Percentiles rank a stretch among this genome's conserved stretches.
These are phyloP conservation scores for Excalfactoria chinensis DNA, from an alignment of 2,113 vertebrate species.

Conservation along the genomic window DNA sequence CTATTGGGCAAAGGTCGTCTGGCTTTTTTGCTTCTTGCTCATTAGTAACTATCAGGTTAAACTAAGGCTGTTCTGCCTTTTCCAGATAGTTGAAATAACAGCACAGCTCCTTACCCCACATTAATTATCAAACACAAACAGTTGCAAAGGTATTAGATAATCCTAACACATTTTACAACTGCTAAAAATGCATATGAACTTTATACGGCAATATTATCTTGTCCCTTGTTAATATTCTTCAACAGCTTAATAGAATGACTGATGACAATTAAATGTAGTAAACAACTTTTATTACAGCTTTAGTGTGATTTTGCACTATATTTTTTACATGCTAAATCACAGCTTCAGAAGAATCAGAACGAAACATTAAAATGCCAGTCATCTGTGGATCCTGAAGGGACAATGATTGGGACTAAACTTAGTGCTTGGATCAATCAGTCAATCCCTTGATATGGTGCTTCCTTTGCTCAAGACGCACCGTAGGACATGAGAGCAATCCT, in stretches of 20 bases:
- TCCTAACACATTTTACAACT: conserved; percentile 49
- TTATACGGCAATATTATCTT: conserved; percentile 36
- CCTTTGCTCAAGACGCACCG: not conserved
- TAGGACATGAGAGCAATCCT: not conserved
- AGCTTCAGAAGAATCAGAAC: not conserved
- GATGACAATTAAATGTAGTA: conserved; percentile 57
- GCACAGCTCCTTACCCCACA: not conserved
- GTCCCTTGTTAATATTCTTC: conserved; percentile 55
- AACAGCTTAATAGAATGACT: conserved; percentile 46
- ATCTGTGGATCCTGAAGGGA: not conserved
- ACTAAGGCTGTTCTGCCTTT: not conserved
- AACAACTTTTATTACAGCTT: conserved; percentile 51
- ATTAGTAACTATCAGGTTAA: not conserved
- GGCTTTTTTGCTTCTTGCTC: not conserved
- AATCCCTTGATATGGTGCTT: not conserved
- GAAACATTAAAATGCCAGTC: conserved; percentile 21
- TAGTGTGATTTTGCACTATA: conserved; percentile 23
- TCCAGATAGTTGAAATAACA: not conserved
- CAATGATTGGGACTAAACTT: not conserved
- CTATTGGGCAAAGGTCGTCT: not conserved
- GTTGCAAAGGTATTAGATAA: conserved; percentile 62
- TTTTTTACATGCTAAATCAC: not conserved
- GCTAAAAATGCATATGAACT: conserved; percentile 48
- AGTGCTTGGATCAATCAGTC: not conserved
- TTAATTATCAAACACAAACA: conserved; percentile 54